Evolutionary conservation across 1,140 invertebrate species (phyloP), one percentile per base, ranked within the genome.

Genomic region (Coenobita brevimanus): DNA sequence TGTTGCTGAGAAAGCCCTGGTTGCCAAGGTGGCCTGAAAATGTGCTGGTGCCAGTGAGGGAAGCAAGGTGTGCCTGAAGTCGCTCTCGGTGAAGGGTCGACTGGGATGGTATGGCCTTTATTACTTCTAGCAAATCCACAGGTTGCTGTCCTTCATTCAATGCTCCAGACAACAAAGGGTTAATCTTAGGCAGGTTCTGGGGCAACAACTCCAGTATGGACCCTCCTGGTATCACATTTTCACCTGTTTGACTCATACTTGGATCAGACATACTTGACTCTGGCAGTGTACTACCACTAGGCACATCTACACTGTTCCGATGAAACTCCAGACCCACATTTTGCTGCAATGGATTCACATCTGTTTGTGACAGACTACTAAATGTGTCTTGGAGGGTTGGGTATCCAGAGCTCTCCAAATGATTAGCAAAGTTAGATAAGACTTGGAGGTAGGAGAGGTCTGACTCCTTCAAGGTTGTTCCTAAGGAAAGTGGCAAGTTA

Each of bases 31-130:
- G 69, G 21, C 54, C 69, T 4, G 82, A 57, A 69, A 76, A 76
- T 17, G 54, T 76, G 50, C 75, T 84, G 43, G 81, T 73, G 21
- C 81, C 69, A 27, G 82, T 84, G 69, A 84, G 15, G 30, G 60
- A 24, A 15, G 80, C 36, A 15, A 73, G 69, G 27, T 30, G 41
- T 3, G n/a, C n/a, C 21, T 75, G 67, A 24, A 84, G 82, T 27
- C 41, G 69, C n/a, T 75, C 82, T 46, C 50, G 62, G 62, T 30
- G 36, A 13, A 84, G 54, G 3, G 69, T 57, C 46, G 8, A 75
- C 15, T 3, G 24, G 21, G 69, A 75, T 30, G 82, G 82, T 30
- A 84, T 67, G 41, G 43, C 6, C 3, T 15, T 50, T 21, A 62
- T 15, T 33, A 84, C 67, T 3, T 24, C 2, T 1, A 24, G 13